Percentiles rank a stretch among this genome's conserved stretches.
Evolutionary conservation across 2,797 vertebrate genomes (phyloP).

Genomic region (Carduelis carduelis): DNA sequence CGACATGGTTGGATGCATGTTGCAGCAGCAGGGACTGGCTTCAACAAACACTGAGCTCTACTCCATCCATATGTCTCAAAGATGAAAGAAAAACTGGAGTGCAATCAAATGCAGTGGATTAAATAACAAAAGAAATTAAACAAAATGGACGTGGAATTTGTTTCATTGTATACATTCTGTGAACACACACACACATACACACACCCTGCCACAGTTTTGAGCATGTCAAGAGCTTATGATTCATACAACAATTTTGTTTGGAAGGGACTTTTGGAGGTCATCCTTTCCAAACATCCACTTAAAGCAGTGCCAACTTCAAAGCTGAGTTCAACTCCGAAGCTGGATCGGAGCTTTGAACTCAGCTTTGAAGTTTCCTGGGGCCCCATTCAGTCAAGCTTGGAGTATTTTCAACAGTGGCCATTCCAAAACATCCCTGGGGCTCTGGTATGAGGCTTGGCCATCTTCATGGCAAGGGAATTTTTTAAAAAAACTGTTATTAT

Average conservation of each 20-base stretch:
- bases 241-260: background rate
- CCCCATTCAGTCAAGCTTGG: background rate
- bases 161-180: background rate
- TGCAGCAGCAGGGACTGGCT: conserved; percentile 55
- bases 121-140: conserved; percentile 29
- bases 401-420: background rate
- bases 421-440: background rate
- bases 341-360: too few relatives aligned
- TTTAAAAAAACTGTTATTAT: background rate
- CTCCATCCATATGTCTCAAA: conserved; percentile 40
- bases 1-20: conserved; percentile 26
- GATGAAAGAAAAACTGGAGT: conserved; percentile 38
- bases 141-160: background rate
- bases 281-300: background rate
- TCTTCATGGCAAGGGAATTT: background rate
- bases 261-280: background rate
- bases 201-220: background rate
- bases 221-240: background rate
- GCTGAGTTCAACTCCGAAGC: background rate
- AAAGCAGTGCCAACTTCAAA: background rate
- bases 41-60: conserved; percentile 35
- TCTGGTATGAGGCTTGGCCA: background rate
- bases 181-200: too few relatives aligned
- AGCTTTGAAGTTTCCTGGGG: background rate
- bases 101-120: conserved; percentile 16